A percentile compares a stretch with the other conserved stretches of the same genome.
phyloP scores from a whole-genome alignment of 64 coral and sea anemone species.

The Exaiptasia diaphana region DNA sequence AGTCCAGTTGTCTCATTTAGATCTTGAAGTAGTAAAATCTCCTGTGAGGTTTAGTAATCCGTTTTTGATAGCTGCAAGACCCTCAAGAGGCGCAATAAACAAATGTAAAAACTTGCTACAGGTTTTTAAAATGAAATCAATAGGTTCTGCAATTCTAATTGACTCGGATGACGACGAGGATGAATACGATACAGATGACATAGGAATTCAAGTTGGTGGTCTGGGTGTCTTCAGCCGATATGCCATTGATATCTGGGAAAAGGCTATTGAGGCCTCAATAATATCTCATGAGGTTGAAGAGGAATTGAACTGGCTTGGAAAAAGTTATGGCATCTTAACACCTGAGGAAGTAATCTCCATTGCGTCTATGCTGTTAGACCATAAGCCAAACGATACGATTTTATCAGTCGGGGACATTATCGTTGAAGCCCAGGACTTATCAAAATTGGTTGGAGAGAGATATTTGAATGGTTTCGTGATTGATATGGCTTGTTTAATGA shows the following conservation, averaged over 20 bases:
- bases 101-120: neutral
- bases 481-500: slow-evolving; percentile 10
- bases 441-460: slow-evolving; percentile 7
- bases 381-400: neutral
- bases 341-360: neutral
- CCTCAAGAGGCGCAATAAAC: neutral
- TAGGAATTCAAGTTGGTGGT: neutral
- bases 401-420: neutral
- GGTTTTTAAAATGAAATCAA: neutral
- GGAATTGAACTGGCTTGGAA: slow-evolving; percentile 3
- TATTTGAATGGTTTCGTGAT: slow-evolving; percentile 22
- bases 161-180: neutral
- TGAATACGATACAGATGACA: neutral
- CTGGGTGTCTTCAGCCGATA: neutral
- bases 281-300: neutral
- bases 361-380: neutral
- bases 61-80: neutral
- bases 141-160: neutral
- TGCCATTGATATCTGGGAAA: neutral
- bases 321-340: neutral
- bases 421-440: slow-evolving; percentile 7
- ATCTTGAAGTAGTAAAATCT: neutral
- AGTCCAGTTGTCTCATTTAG: neutral
- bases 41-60: neutral
- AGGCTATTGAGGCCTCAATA: neutral